Percentiles rank a stretch among this genome's conserved stretches.
Evolutionary conservation across 2,113 vertebrate species (phyloP).

Genomic region (Todiramphus saurophagus): DNA sequence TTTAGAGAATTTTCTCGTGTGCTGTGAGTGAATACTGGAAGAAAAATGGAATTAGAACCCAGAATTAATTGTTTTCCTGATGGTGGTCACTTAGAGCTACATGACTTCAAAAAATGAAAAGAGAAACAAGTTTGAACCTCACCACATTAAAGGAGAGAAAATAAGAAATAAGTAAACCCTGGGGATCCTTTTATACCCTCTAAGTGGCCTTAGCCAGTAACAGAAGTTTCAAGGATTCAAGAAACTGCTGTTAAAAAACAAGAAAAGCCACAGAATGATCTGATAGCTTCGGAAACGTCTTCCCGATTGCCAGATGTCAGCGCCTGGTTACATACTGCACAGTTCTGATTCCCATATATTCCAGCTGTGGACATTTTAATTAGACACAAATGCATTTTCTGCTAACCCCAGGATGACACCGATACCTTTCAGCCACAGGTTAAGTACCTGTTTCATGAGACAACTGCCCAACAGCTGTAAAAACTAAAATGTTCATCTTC

Average conservation of each 20-base stretch:
- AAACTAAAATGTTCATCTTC: not conserved
- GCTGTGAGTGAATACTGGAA: not conserved
- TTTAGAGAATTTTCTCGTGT: not conserved
- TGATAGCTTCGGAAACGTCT: not conserved
- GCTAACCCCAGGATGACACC: not conserved
- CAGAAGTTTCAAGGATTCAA: not conserved
- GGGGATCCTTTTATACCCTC: not conserved
- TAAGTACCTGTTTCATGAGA: not conserved
- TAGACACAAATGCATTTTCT: not conserved
- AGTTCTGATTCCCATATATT: not conserved
- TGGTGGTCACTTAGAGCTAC: not conserved
- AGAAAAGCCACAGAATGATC: not conserved
- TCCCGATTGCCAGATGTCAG: not conserved
- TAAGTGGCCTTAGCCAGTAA: not conserved
- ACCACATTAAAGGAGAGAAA: not conserved
- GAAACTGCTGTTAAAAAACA: not conserved
- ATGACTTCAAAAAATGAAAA: not conserved
- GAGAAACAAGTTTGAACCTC: not conserved
- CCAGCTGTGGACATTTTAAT: not conserved
- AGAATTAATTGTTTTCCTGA: not conserved
- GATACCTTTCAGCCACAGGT: not conserved
- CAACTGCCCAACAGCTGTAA: not conserved
- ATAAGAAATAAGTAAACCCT: not conserved
- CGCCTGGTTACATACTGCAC: not conserved
- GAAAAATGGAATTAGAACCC: not conserved